Conservation (phyloP, 2,888 invertebrate genomes). For the Torymus texanus region DNA sequence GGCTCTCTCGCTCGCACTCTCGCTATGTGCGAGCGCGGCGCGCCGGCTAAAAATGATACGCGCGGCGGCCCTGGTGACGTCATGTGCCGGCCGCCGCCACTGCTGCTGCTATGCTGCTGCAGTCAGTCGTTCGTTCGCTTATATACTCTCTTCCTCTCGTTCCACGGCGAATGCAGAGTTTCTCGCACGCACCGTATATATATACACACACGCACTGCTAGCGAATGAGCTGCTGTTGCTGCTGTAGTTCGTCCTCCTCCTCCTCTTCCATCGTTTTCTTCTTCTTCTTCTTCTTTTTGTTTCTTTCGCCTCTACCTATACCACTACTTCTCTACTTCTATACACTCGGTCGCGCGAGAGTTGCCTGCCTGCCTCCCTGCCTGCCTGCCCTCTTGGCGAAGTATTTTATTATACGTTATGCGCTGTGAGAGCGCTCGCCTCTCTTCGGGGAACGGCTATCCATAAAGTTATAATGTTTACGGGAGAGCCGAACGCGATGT, state of each 20-base stretch:
- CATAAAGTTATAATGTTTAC: conserved; percentile 45
- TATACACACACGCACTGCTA: neutral
- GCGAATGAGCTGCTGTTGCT: too few species aligned
- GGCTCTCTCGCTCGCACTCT: conserved; percentile 30
- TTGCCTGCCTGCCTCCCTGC: neutral
- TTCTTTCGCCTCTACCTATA: neutral
- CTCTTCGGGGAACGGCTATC: conserved; percentile 37
- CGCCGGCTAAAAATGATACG: conserved; percentile 69
- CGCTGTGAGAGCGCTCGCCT: conserved; percentile 8
- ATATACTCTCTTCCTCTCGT: conserved; percentile 27
- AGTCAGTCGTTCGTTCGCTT: neutral
- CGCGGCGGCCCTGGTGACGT: conserved; percentile 62
- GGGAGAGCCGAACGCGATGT: conserved; percentile 32
- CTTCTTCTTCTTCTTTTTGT: neutral
- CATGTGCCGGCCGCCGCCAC: conserved; percentile 56
- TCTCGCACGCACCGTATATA: neutral
- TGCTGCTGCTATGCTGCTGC: neutral
- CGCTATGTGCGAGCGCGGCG: conserved; percentile 21
- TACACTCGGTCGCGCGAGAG: neutral
- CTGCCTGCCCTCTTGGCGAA: neutral
- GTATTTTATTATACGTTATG: conserved; percentile 40
- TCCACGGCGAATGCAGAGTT: conserved; percentile 5
- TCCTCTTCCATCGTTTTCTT: neutral
- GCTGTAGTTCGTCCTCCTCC: neutral
- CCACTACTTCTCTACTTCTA: neutral